Base-by-base conservation (phyloP, 2,888 invertebrate genomes). In the Diarsia mendica region DNA sequence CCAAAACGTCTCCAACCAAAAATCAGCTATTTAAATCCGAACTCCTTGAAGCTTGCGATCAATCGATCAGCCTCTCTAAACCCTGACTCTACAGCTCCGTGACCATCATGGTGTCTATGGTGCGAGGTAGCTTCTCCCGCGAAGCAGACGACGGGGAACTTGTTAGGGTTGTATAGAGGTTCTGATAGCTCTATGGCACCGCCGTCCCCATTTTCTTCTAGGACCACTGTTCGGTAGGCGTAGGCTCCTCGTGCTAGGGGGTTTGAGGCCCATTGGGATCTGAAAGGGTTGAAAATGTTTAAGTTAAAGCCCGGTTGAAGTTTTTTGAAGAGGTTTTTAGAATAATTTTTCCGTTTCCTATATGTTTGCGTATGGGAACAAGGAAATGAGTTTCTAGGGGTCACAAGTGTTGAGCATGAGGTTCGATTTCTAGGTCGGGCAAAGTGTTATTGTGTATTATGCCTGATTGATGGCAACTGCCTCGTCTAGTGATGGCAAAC, bases 21-120 rank as follows among this genome's bases (percentile, higher is more conserved):
- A 15, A 63, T n/a, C 2, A 58, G 23, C 71, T 82, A 85, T 58
- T 79, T 74, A 10, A 64, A 79, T 39, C 80, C 76, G n/a, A 79
- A 74, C 67, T 78, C 55, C 77, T 92, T 90, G 53, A 95, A 93
- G 63, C 86, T 90, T 6, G 90, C 87, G 49, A 96, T 94, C 44
- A 98, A 90, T 83, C 98, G 95, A 23, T 97, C 95, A 2, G 98
- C 98, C 90, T 98, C 98, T 53, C 98, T 96, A 90, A 97, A 97
- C 0, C 98, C 98, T n/a, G 97, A 97, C 89, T 98, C 98, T 0
- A 98, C 92, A 0, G 98, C 98, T 0, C 98, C 98, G 88, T 98
- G 98, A 0, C 97, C 98, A 6, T 3, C 0, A 97, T 97, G 0
- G 97, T 97, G 98, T 88, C 96, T 97, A 84, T 97, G 97, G 66